Base-by-base conservation (phyloP, 2,797 vertebrate species). In the Lateolabrax maculatus region DNA sequence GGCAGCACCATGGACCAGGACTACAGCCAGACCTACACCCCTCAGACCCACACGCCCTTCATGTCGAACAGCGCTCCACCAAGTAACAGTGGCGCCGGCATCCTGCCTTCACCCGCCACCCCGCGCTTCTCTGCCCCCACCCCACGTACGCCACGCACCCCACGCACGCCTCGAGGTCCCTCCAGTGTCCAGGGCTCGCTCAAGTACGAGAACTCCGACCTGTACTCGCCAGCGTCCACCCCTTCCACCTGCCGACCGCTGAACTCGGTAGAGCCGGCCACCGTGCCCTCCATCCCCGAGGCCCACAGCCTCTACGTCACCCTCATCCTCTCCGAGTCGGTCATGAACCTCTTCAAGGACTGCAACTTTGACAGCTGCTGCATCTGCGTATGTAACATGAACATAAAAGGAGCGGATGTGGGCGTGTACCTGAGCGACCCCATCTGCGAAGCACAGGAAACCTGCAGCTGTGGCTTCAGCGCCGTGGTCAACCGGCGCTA, bases 281-380 rank as follows among this genome's bases (percentile, higher is more conserved):
- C 98, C 0, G 97, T 98, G 58, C 97, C 98, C 69, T 97, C 98
- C 56, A 96, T 99, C 84, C 98, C 98, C 0, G 98, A 99, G 94
- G 98, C 98, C 21, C 98, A 99, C 94, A 99, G 98, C 94, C 97
- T 99, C 64, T 99, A 99, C 13, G 98, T 99, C 70, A 99, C 97
- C 66, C 98, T 99, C 93, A 99, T 99, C 91, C 98, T 99, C 79
- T 99, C 98, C 0, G 98, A 99, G 89, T 99, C 98, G 0, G 97
- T 99, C 86, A 97, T 98, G 97, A 99, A 99, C 83, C 97, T 99
- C 85, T 99, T 98, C 94, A 98, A 98, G 89, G 98, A 99, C 95
- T 99, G 98, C 89, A 99, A 98, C 95, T 99, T 99, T 55, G 98
- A 99, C 95, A 99, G 98, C 96, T 99, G 98, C 92, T 99, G 98